phyloP scores from a whole-genome alignment of 2,888 invertebrate genomes.

The Oxycera nigricornis region DNA sequence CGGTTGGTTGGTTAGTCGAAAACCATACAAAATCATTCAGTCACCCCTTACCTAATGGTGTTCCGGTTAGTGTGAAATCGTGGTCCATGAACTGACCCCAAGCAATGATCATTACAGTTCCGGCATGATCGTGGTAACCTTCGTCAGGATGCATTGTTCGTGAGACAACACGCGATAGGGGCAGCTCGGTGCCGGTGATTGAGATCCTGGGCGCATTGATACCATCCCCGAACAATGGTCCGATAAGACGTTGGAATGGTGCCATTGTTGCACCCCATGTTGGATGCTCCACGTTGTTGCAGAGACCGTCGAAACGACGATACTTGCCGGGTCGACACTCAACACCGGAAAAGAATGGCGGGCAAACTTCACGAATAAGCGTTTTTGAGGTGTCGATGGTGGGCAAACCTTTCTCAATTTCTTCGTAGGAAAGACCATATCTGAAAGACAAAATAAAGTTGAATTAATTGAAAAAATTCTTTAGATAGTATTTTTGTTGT shows the following conservation, averaged over 20 bases:
- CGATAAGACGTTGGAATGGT: slow-evolving; percentile 80
- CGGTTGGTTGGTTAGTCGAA: not conserved
- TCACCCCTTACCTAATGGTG: slow-evolving; percentile 76
- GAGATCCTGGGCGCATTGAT: slow-evolving; percentile 84
- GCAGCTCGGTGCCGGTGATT: slow-evolving; percentile 77
- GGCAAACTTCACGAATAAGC: slow-evolving; percentile 83
- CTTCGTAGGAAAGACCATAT: slow-evolving; percentile 83
- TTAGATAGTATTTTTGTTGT: not conserved
- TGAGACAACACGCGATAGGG: slow-evolving; percentile 84
- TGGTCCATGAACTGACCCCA: slow-evolving; percentile 98
- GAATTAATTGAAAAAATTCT: too few relatives aligned
- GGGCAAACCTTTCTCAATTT: slow-evolving; percentile 86
- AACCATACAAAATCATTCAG: not conserved
- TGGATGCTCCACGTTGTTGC: slow-evolving; percentile 87
- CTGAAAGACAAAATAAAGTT: slow-evolving; percentile 63
- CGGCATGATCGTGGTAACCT: slow-evolving; percentile 91
- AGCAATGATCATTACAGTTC: slow-evolving; percentile 90
- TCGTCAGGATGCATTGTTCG: slow-evolving; percentile 92
- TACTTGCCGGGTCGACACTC: slow-evolving; percentile 90
- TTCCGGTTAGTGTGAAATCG: slow-evolving; percentile 88
- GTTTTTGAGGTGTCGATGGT: slow-evolving; percentile 89
- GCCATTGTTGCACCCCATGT: slow-evolving; percentile 88
- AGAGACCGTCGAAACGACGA: slow-evolving; percentile 84
- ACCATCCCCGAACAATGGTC: slow-evolving; percentile 84
- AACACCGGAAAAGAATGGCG: slow-evolving; percentile 85